A percentile compares a stretch with the other conserved stretches of the same genome.
phyloP scores from a whole-genome alignment of 2,888 invertebrate genomes.

The Cacoxenus indagator region DNA sequence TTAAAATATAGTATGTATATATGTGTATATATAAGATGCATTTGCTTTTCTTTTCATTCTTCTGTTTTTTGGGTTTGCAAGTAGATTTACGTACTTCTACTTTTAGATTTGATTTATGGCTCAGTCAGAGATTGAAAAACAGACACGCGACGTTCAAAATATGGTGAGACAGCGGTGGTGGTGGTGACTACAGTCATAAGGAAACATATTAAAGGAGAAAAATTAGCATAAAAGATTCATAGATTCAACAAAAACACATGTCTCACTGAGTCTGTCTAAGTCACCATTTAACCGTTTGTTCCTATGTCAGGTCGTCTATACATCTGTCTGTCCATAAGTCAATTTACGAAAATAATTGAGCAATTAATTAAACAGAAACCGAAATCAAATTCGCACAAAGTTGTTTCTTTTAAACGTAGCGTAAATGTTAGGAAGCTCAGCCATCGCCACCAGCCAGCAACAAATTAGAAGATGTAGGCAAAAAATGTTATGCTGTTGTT shows the following conservation, averaged over 20 bases:
- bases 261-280: too few species aligned
- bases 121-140: too few species aligned
- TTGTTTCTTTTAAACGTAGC: not conserved
- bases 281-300: not conserved
- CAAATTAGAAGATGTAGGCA: slow-evolving; percentile 21
- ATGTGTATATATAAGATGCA: too few species aligned
- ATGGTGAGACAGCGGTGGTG: not conserved
- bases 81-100: too few species aligned
- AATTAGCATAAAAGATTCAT: not conserved
- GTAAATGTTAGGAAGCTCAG: not conserved
- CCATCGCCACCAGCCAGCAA: slow-evolving; percentile 2
- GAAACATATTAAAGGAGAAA: slow-evolving; percentile 51
- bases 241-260: slow-evolving; percentile 8
- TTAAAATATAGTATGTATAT: not conserved
- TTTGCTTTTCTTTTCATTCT: not conserved
- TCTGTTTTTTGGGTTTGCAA: too few species aligned
- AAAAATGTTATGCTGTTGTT: too few species aligned
- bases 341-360: slow-evolving; percentile 51
- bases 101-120: not conserved
- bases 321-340: slow-evolving; percentile 7
- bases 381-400: slow-evolving; percentile 17
- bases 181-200: not conserved
- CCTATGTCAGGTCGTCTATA: not conserved
- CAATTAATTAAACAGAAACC: slow-evolving; percentile 57
- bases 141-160: too few species aligned